These are phyloP conservation scores for Macquaria ambigua DNA, from an alignment of 2,113 vertebrate species.

Conservation along the genomic window DNA sequence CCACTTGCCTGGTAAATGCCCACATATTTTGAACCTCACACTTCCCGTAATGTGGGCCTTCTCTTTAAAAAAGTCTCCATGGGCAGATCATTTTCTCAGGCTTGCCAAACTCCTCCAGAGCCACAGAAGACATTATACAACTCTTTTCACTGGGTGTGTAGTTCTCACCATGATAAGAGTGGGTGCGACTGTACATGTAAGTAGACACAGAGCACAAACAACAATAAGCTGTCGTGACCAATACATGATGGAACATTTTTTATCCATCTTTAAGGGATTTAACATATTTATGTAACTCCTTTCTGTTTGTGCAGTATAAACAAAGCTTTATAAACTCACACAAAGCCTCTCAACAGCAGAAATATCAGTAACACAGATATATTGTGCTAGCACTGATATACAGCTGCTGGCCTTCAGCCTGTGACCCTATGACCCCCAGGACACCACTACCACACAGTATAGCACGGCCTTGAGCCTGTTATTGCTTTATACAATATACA, in stretches of 20 bases:
- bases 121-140: not conserved
- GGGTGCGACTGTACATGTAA: not conserved
- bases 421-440: not conserved
- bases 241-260: not conserved
- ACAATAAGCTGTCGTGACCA: not conserved
- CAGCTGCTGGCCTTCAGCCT: slow-evolving; percentile 12
- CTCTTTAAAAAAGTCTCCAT: too few relatives aligned
- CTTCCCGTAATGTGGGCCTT: not conserved
- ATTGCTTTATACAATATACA: not conserved
- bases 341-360: not conserved
- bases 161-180: not conserved
- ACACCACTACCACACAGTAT: not conserved
- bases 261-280: not conserved
- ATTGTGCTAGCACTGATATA: not conserved
- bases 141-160: not conserved
- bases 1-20: not conserved
- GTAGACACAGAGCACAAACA: not conserved
- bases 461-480: slow-evolving; percentile 3
- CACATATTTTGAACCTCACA: not conserved
- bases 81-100: not conserved
- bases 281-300: not conserved
- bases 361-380: not conserved
- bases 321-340: not conserved
- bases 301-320: not conserved
- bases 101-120: not conserved